A percentile compares a stretch with the other conserved stretches of the same genome.
These are phyloP conservation scores for Oxyura jamaicensis DNA, from an alignment of 2,113 vertebrate genomes.

Conservation along the genomic window DNA sequence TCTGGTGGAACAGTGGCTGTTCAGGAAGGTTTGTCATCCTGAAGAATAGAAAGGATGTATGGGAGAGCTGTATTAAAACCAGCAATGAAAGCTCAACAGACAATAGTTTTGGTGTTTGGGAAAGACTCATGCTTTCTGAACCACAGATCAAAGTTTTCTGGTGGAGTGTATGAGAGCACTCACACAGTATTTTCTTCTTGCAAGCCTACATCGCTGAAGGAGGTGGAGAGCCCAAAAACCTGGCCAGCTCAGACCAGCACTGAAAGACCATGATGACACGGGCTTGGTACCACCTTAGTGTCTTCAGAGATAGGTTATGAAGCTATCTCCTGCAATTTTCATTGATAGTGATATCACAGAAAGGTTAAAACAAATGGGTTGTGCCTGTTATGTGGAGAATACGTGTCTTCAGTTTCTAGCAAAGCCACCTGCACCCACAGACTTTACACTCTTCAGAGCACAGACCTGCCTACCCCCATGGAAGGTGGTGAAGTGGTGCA, in stretches of 20 bases:
- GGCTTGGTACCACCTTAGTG: neutral
- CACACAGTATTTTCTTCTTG: accelerated
- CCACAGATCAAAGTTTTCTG: neutral
- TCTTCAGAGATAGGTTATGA: neutral
- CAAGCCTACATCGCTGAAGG: neutral
- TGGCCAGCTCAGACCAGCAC: neutral
- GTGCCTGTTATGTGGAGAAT: neutral
- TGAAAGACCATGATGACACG: neutral
- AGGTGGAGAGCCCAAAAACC: neutral
- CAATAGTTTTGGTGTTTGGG: neutral
- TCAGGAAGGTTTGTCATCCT: neutral
- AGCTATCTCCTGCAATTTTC: neutral
- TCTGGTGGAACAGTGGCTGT: neutral
- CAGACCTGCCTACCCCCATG: accelerated
- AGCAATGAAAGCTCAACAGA: neutral
- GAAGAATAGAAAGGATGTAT: neutral
- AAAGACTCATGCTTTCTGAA: neutral
- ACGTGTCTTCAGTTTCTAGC: neutral
- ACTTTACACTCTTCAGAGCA: neutral
- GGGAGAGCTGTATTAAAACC: neutral
- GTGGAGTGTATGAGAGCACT: accelerated
- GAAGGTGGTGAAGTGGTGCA: neutral
- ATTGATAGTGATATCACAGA: neutral
- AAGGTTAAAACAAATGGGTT: neutral
- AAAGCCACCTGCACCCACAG: neutral